These are phyloP conservation scores for Oscheius myriophilus DNA, from an alignment of 2,888 invertebrate species.

Conservation along the genomic window DNA sequence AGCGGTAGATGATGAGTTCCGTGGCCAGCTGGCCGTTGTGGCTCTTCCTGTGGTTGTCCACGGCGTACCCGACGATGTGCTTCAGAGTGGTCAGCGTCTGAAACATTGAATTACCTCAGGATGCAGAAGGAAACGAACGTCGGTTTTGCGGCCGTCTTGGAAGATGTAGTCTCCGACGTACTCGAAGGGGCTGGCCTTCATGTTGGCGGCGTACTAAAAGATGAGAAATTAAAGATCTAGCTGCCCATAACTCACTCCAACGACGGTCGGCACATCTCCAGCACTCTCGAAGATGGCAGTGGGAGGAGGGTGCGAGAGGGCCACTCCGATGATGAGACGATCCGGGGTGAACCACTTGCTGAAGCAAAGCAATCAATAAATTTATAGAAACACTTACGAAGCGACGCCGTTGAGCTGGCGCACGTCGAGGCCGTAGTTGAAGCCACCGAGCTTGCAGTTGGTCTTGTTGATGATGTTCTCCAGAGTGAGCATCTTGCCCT, in stretches of 20 bases:
- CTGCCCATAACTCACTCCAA: not conserved
- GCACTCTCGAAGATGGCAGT: not conserved
- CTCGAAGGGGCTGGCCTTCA: slow-evolving; percentile 34
- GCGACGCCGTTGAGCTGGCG: slow-evolving; percentile 8
- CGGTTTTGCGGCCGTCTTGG: slow-evolving; percentile 10
- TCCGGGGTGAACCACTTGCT: slow-evolving; percentile 21
- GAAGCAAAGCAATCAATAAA: not conserved
- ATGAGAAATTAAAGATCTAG: no score
- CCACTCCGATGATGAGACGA: slow-evolving; percentile 49
- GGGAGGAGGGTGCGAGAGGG: slow-evolving; percentile 38
- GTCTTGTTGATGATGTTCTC: slow-evolving; percentile 59
- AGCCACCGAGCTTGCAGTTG: slow-evolving; percentile 55
- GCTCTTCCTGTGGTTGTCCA: not conserved
- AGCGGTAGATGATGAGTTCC: slow-evolving; percentile 53
- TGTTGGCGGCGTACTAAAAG: slow-evolving; percentile 55
- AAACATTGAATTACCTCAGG: not conserved
- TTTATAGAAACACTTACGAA: not conserved
- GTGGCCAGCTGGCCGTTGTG: slow-evolving; percentile 31
- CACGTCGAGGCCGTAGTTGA: slow-evolving; percentile 43
- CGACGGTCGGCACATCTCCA: not conserved
- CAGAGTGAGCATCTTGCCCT: slow-evolving; percentile 41
- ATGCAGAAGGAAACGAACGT: not conserved
- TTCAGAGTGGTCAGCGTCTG: slow-evolving; percentile 2
- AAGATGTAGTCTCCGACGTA: slow-evolving; percentile 55
- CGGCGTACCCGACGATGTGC: slow-evolving; percentile 3